These are phyloP conservation scores for Oophaga sylvatica DNA, from an alignment of 2,797 vertebrate genomes.

Conservation along the genomic window DNA sequence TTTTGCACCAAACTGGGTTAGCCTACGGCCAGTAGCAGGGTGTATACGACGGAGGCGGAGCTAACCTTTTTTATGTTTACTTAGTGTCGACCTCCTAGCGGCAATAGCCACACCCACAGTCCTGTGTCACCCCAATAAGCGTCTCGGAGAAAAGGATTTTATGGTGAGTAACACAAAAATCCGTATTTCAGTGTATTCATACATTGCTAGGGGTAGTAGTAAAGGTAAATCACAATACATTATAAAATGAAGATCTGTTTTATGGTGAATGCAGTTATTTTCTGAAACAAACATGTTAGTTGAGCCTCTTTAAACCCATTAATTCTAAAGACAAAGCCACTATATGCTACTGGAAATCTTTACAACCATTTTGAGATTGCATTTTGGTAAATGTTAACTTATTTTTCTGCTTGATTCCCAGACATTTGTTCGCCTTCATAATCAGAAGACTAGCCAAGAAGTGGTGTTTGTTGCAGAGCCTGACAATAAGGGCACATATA, in stretches of 20 bases:
- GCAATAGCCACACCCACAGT: no score
- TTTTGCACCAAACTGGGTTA: no score
- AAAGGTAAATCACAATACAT: not conserved
- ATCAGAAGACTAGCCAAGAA: constrained; percentile 96
- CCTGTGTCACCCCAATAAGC: no score
- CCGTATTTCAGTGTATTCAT: not conserved
- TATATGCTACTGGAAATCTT: not conserved
- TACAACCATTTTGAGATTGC: no score
- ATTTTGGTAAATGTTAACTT: not conserved
- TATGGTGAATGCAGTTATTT: not conserved
- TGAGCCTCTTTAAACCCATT: no score
- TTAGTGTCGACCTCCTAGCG: no score
- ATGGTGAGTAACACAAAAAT: no score
- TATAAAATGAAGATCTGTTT: not conserved
- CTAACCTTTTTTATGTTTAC: no score
- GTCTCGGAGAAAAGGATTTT: no score
- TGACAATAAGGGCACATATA: constrained; percentile 93
- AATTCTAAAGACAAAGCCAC: not conserved
- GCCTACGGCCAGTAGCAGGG: no score
- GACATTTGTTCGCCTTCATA: constrained; percentile 96
- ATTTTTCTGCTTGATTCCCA: constrained; percentile 64
- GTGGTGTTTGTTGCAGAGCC: constrained; percentile 98
- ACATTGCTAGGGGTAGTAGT: not conserved
- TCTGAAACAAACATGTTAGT: not conserved
- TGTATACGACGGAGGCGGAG: no score